These are phyloP conservation scores for Calypte anna DNA, from an alignment of 2,113 vertebrate genomes.

Conservation along the genomic window DNA sequence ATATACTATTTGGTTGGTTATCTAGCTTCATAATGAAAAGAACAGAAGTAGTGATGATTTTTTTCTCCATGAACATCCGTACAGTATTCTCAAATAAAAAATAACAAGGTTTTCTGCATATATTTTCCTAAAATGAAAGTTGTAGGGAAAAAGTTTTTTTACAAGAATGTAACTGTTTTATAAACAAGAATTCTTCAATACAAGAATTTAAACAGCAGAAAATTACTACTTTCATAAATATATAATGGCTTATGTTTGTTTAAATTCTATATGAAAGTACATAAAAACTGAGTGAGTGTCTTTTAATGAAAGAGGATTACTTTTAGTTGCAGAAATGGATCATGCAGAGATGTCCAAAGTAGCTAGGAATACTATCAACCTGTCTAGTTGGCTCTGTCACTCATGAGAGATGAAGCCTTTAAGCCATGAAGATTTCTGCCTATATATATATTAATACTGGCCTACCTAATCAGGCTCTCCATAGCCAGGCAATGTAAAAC, in stretches of 20 bases:
- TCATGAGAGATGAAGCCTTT: not conserved
- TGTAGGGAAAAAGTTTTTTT: not conserved
- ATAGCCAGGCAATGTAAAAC: not conserved
- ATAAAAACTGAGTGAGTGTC: not conserved
- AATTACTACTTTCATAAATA: not conserved
- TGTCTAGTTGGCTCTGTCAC: not conserved
- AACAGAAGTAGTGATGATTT: not conserved
- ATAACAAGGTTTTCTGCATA: not conserved
- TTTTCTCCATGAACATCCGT: conserved; percentile 4
- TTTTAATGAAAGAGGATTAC: not conserved
- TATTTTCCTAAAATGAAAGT: not conserved
- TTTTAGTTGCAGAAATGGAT: not conserved
- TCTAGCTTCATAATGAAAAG: conserved; percentile 54
- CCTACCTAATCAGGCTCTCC: not conserved
- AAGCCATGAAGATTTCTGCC: not conserved
- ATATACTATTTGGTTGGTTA: conserved; percentile 55
- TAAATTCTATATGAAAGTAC: not conserved
- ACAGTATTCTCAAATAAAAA: not conserved
- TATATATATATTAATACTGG: not conserved
- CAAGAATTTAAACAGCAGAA: not conserved
- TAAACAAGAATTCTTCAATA: not conserved
- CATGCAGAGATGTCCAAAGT: not conserved
- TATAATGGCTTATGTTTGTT: not conserved
- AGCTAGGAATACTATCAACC: not conserved
- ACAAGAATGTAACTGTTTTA: not conserved